These are phyloP conservation scores for Galemys pyrenaicus DNA, from an alignment of 2,113 vertebrate species.

Conservation along the genomic window DNA sequence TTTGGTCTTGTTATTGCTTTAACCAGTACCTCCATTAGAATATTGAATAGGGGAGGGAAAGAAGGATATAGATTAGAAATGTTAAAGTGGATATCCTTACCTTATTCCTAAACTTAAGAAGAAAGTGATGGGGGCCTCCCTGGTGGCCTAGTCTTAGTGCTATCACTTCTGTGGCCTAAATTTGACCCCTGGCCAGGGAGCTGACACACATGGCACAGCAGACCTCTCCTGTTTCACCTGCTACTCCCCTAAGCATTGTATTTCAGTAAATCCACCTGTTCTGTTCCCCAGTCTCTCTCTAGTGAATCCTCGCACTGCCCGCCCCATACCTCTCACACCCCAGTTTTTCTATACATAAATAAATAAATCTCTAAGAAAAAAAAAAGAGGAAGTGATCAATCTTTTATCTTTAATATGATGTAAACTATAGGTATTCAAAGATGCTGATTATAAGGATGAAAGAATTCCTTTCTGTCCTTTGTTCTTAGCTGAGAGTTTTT, in stretches of 20 bases:
- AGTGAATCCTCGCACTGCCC: too few relatives aligned
- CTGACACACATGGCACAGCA: too few relatives aligned
- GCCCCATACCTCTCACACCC: too few relatives aligned
- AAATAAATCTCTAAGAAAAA: too few relatives aligned
- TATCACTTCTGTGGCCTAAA: too few relatives aligned
- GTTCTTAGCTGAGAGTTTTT: constrained; percentile 2
- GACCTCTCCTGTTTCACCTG: too few relatives aligned
- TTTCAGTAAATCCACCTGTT: too few relatives aligned
- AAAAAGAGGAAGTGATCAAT: neutral
- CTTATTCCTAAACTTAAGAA: neutral
- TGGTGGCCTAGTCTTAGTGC: too few relatives aligned
- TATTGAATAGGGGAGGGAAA: neutral
- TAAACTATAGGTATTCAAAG: neutral
- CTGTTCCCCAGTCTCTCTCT: too few relatives aligned
- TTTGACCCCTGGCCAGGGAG: too few relatives aligned
- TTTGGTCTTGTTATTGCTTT: constrained; percentile 14
- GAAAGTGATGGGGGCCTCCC: neutral
- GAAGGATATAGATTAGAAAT: neutral
- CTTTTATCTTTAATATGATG: neutral
- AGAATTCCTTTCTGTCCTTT: neutral
- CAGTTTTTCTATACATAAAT: too few relatives aligned
- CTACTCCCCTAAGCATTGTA: too few relatives aligned
- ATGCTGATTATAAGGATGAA: neutral
- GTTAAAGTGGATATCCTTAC: neutral
- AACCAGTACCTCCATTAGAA: neutral